These are phyloP conservation scores for Thaleichthys pacificus DNA, from an alignment of 2,797 vertebrate species.

Conservation along the genomic window DNA sequence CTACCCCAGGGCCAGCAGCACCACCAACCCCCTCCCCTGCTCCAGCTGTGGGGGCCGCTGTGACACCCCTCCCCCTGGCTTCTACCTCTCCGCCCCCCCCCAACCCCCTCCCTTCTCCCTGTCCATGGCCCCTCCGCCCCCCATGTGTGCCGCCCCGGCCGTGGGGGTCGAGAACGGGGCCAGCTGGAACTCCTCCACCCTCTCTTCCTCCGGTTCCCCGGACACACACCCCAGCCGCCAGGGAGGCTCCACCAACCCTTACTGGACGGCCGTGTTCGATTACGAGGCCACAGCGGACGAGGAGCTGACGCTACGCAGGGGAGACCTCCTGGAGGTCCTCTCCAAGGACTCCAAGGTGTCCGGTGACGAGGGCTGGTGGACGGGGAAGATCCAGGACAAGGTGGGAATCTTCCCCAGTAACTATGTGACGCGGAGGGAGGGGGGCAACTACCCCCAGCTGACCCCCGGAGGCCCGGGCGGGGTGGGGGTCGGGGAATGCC, in stretches of 20 bases:
- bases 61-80: conserved; percentile 71
- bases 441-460: conserved; percentile 68
- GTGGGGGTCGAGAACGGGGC: conserved; percentile 74
- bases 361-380: conserved; percentile 94
- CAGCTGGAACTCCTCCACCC: conserved; percentile 74
- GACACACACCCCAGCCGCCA: conserved; percentile 69
- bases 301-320: conserved; percentile 86
- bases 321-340: conserved; percentile 88
- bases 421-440: conserved; percentile 81
- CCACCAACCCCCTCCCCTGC: conserved; percentile 72
- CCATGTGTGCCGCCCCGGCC: conserved; percentile 52
- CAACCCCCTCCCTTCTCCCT: conserved; percentile 60
- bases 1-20: conserved; percentile 64
- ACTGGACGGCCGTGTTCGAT: conserved; percentile 90
- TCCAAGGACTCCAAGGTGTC: conserved; percentile 91
- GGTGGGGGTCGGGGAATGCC: conserved; percentile 71
- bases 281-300: conserved; percentile 90
- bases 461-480: conserved; percentile 65
- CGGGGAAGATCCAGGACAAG: conserved; percentile 87
- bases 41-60: conserved; percentile 76
- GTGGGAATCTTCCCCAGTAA: conserved; percentile 92
- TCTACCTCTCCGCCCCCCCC: conserved; percentile 52
- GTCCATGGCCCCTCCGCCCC: conserved; percentile 65
- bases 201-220: conserved; percentile 71
- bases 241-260: conserved; percentile 64